Base-by-base conservation (phyloP, 2,888 invertebrate species). In the Willowsia nigromaculata region DNA sequence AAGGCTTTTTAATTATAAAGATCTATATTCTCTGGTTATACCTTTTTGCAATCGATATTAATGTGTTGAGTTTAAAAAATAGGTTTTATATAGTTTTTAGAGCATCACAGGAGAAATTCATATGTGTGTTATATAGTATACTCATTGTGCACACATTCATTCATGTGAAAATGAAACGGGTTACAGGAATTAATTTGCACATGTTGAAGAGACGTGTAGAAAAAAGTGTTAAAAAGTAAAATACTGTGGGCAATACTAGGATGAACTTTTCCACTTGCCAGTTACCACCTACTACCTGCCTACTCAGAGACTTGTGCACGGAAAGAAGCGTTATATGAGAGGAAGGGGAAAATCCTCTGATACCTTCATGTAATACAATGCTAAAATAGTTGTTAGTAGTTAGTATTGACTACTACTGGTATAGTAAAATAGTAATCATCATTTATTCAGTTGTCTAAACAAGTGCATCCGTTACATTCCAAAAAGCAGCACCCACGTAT, bases 141-240 rank as follows among this genome's bases (percentile, higher is more conserved):
- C 7, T n/a, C n/a, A 1, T 53, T 1, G 7, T 53, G 18, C 18
- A 53, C n/a, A 53, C 1, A 1, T 62, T 62, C 33, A 62, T 30
- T 62, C 62, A 15, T 62, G 62, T 22, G 30, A n/a, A 62, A 62
- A 62, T 27, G 30, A 30, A 62, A 62, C 62, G 68, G 25, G 18
- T 37, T 37, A 65, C 65, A 65, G 13, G 33, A n/a, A 59, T 68
- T 40, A 37, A 3, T 68, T n/a, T 37, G 37, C 27, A 56, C 37
- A 80, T 80, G 80, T 80, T 80, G 18, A 59, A 80, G 80, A 80
- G 80, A 80, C 56, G 37, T 59, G 56, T 25, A 80, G 80, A 80
- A 80, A 80, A 40, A 80, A 80, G 37, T 71, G 30, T 68, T 15
- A 68, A 37, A 37, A 22, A 7, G 22, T 9, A 56, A 6, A 6